These are phyloP conservation scores for Rhinogobius similis DNA, from an alignment of 2,113 vertebrate species.

Conservation along the genomic window DNA sequence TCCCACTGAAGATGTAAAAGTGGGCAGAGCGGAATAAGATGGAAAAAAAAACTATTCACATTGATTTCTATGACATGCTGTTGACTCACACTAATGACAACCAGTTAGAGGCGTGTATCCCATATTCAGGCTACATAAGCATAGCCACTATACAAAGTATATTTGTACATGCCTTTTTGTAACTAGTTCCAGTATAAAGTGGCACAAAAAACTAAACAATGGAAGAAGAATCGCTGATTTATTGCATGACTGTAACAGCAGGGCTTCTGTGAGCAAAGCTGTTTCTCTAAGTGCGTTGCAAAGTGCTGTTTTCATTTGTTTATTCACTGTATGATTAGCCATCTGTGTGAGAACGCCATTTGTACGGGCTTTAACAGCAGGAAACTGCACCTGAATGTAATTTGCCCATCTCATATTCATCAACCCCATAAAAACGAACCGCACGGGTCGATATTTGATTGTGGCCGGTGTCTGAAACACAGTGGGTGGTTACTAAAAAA, in stretches of 20 bases:
- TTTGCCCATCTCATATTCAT: slow-evolving; percentile 34
- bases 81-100: neutral
- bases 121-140: neutral
- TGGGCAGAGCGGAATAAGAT: no score
- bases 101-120: neutral
- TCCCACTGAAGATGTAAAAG: no score
- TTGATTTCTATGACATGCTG: neutral
- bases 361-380: slow-evolving; percentile 10
- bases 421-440: neutral
- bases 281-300: neutral
- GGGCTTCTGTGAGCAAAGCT: neutral
- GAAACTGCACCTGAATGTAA: slow-evolving; percentile 22
- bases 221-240: neutral
- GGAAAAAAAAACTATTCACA: no score
- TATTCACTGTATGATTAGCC: neutral
- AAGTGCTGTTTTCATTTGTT: slow-evolving; percentile 6
- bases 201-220: neutral
- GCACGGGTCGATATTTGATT: slow-evolving; percentile 38
- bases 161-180: neutral
- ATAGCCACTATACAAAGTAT: neutral
- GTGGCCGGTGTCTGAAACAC: slow-evolving; percentile 2
- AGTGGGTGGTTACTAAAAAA: slow-evolving; percentile 12
- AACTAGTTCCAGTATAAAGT: neutral
- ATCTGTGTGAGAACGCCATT: neutral
- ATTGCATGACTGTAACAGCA: neutral